Evolutionary conservation across 2,113 vertebrate species (phyloP).

Genomic region (Hystrix brachyura): DNA sequence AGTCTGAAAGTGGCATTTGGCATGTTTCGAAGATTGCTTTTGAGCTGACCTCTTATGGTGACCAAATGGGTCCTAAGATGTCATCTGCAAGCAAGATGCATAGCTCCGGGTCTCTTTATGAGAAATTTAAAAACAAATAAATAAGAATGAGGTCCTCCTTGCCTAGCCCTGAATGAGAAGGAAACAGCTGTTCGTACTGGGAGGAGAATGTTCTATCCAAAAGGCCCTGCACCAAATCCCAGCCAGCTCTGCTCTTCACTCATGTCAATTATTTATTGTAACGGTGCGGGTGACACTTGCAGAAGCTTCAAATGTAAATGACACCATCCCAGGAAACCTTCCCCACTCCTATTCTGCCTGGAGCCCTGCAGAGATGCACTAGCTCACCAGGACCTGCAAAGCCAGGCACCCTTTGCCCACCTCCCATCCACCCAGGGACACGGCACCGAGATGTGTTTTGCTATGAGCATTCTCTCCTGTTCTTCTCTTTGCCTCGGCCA

Average conservation of each 20-base stretch:
- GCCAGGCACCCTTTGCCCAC: accelerated
- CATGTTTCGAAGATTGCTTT: not conserved
- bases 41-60: accelerated
- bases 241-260: not conserved
- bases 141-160: accelerated
- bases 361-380: accelerated
- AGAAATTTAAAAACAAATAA: not conserved
- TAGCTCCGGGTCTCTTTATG: not conserved
- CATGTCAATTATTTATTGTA: slow-evolving; percentile 42
- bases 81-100: not conserved
- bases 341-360: not conserved
- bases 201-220: not conserved
- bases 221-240: not conserved
- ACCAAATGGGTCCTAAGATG: not conserved
- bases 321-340: not conserved
- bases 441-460: accelerated
- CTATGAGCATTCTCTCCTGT: accelerated
- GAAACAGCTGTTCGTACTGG: not conserved
- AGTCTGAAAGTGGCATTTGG: not conserved
- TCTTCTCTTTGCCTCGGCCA: not conserved
- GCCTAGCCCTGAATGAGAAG: not conserved
- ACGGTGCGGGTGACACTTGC: not conserved
- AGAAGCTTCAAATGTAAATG: not conserved
- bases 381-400: accelerated
- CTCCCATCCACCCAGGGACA: accelerated